Base-by-base conservation (phyloP, 1,140 invertebrate species). In the Brachionus rubens region DNA sequence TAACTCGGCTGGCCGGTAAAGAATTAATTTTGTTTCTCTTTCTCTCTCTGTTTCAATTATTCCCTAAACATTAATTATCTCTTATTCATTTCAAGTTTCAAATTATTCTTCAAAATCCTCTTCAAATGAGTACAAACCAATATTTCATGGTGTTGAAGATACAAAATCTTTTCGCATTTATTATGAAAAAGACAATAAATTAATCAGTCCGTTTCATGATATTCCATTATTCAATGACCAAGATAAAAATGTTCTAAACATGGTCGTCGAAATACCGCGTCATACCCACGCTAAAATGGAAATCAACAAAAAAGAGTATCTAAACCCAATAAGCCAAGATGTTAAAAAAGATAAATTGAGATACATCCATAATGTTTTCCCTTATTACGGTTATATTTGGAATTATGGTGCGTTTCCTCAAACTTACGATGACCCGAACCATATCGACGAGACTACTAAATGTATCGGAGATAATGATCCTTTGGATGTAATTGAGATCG, bases 261-360 rank as follows among this genome's bases (percentile, higher is more conserved):
- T 99, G 96, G 89, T 99, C 77, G 96, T 99, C 9, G 97, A 99
- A 86, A 91, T 99, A 79, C 96, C 97, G 76, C 87, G 97, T 82
- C 99, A 96, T 96, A 93, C 91, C 62, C 98, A 99, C 87, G 94
- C 94, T 68, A 99, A 99, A 87, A 98, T 99, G 95, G 96, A 99
- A 89, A 72, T 72, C 16, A 72, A 72, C 78, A 90, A 94, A 75
- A 91, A 91, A 80, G 94, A 97, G 81, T 87, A 89, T 2, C 83
- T 99, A 78, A 98, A 98, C 85, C 96, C 96, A 21, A 98, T 99
- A 79, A 97, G 96, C 82, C 97, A 99, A 86, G 96, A 99, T 86
- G 88, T 94, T 1, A 99, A 99, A 86, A 99, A 98, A 82, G 95
- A 92, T 24, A 92, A 94, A 82, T 86, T 97, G 36, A 88, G 96